Percentiles rank a stretch among this genome's conserved stretches.
Evolutionary conservation across 2,113 vertebrate genomes (phyloP).

Genomic region (Lycaon pictus): DNA sequence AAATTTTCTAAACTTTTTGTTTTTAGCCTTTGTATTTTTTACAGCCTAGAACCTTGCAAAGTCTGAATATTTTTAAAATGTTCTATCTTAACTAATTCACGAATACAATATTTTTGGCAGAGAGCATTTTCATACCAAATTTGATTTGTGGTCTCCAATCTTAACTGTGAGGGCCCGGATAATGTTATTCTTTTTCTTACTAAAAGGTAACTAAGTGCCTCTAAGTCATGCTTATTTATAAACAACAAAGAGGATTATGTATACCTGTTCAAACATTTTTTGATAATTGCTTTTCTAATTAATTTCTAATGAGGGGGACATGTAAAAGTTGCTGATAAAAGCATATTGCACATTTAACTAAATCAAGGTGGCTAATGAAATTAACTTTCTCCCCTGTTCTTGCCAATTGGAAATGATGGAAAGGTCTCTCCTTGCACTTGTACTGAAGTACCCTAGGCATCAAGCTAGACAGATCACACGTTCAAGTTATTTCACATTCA

Average conservation of each 20-base stretch:
- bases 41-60: conserved; percentile 76
- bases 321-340: conserved; percentile 75
- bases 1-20: conserved; percentile 81
- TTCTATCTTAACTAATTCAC: conserved; percentile 54
- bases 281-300: conserved; percentile 82
- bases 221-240: conserved; percentile 69
- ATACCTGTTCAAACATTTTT: conserved; percentile 78
- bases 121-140: conserved; percentile 76
- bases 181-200: conserved; percentile 62
- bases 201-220: conserved; percentile 84
- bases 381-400: conserved; percentile 78
- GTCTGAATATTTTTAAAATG: conserved; percentile 72
- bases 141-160: conserved; percentile 72
- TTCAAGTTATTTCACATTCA: conserved; percentile 73
- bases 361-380: conserved; percentile 85
- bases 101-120: conserved; percentile 76
- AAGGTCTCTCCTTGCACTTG: conserved; percentile 68
- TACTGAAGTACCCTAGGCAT: conserved; percentile 58
- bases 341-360: conserved; percentile 82
- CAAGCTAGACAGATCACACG: conserved; percentile 65
- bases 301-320: conserved; percentile 80
- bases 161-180: conserved; percentile 70
- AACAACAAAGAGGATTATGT: conserved; percentile 67
- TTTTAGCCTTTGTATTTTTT: conserved; percentile 86
- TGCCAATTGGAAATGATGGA: conserved; percentile 78